Evolutionary conservation across 2,113 vertebrate genomes (phyloP).

Genomic region (Clarias gariepinus): DNA sequence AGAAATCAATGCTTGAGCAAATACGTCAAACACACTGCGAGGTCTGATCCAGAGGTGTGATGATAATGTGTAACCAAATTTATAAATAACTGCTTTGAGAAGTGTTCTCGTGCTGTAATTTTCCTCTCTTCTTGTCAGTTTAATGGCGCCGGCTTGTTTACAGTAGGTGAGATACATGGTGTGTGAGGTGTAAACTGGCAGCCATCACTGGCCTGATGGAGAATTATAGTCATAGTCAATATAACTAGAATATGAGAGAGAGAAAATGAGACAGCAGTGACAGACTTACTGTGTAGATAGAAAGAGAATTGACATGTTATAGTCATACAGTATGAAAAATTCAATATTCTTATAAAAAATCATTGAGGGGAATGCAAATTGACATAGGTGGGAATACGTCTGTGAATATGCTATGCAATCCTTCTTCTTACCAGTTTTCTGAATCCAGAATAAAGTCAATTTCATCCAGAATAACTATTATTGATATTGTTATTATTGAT

Average conservation of each 20-base stretch:
- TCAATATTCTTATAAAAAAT: not conserved
- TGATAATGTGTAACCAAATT: conserved; percentile 37
- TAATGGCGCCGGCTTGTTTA: conserved; percentile 54
- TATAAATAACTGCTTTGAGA: conserved; percentile 45
- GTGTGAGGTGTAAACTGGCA: conserved; percentile 42
- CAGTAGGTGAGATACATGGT: conserved; percentile 54
- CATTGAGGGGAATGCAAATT: not conserved
- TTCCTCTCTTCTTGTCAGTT: conserved; percentile 52
- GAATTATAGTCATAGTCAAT: conserved; percentile 33
- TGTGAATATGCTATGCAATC: not conserved
- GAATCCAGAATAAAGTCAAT: not conserved
- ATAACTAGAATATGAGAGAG: conserved; percentile 9
- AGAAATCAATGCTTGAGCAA: conserved; percentile 35
- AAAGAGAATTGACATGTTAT: not conserved
- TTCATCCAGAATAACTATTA: not conserved
- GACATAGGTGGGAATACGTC: not conserved
- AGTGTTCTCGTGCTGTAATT: conserved; percentile 49
- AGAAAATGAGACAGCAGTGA: not conserved
- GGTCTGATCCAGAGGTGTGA: conserved; percentile 35
- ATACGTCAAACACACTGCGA: conserved; percentile 34
- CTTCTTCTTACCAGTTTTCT: not conserved
- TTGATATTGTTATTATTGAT: not conserved
- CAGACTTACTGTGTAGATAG: not conserved
- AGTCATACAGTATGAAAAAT: not conserved
- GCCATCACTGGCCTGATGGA: conserved; percentile 34